Evolutionary conservation across 2,113 vertebrate genomes (phyloP).

Genomic region (Campylorhamphus procurvoides): DNA sequence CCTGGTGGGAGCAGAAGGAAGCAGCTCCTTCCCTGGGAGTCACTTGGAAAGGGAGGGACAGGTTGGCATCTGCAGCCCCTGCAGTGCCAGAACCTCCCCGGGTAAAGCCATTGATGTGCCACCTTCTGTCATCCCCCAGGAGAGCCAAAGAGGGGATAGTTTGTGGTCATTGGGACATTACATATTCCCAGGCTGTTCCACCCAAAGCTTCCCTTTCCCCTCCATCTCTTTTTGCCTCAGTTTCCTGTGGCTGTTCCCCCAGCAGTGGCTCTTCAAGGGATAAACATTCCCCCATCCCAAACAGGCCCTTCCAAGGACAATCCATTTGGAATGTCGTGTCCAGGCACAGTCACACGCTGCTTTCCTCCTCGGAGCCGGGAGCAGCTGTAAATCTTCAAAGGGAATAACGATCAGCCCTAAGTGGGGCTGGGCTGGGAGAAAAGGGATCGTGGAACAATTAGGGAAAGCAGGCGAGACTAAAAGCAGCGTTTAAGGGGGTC

Average conservation of each 20-base stretch:
- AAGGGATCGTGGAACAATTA: not conserved
- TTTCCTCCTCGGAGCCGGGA: not conserved
- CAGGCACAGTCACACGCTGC: fast-evolving
- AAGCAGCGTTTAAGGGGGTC: slow-evolving; percentile 11
- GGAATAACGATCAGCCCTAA: not conserved
- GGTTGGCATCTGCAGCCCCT: not conserved
- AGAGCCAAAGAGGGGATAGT: not conserved
- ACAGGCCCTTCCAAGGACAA: not conserved
- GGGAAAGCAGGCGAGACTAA: not conserved
- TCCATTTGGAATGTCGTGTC: not conserved
- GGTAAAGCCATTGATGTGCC: fast-evolving
- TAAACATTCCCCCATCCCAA: not conserved
- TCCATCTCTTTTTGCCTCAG: not conserved
- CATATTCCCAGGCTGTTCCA: not conserved
- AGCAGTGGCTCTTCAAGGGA: not conserved
- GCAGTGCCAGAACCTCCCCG: not conserved
- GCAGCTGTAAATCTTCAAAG: not conserved
- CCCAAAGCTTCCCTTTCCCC: not conserved
- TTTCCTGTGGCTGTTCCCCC: not conserved
- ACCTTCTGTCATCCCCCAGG: fast-evolving
- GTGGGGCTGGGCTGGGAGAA: not conserved
- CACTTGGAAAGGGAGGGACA: not conserved
- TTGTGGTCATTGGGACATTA: not conserved
- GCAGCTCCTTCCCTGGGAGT: fast-evolving
- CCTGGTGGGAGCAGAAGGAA: not conserved